A percentile compares a stretch with the other conserved stretches of the same genome.
phyloP scores from a whole-genome alignment of 2,888 invertebrate genomes.

The Coenonympha arcania region DNA sequence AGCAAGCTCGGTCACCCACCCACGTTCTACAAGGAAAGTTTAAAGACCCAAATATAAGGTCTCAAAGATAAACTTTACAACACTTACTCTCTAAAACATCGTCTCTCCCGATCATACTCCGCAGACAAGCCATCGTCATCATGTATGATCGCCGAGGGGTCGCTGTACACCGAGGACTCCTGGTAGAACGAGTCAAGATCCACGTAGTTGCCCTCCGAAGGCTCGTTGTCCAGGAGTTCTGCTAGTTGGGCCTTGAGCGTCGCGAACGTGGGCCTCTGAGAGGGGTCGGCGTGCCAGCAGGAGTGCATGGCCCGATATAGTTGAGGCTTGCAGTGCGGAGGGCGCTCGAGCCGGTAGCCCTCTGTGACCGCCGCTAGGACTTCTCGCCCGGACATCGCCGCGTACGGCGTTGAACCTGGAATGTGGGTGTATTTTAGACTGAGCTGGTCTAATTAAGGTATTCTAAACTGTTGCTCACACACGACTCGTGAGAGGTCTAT shows the following conservation, averaged over 20 bases:
- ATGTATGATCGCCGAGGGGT: conserved; percentile 68
- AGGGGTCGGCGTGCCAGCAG: conserved; percentile 80
- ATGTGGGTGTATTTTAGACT: conserved; percentile 1
- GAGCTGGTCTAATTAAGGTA: too few species aligned
- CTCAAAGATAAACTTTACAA: not conserved
- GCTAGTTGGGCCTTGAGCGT: conserved; percentile 75
- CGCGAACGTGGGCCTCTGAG: conserved; percentile 81
- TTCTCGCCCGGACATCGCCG: conserved; percentile 87
- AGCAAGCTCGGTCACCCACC: too few species aligned
- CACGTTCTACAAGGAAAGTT: too few species aligned
- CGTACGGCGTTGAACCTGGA: conserved; percentile 88
- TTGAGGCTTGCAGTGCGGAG: conserved; percentile 82
- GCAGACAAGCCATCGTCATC: conserved; percentile 68
- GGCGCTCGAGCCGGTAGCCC: conserved; percentile 84
- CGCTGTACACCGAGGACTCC: conserved; percentile 75
- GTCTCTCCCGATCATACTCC: conserved; percentile 63
- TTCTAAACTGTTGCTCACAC: too few species aligned
- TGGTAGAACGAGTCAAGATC: conserved; percentile 80
- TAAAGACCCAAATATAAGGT: too few species aligned
- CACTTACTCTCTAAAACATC: conserved; percentile 65
- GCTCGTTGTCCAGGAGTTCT: conserved; percentile 75
- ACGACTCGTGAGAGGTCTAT: too few species aligned
- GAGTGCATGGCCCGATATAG: conserved; percentile 68
- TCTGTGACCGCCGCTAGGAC: conserved; percentile 86
- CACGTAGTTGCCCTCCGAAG: conserved; percentile 78